phyloP scores from a whole-genome alignment of 2,797 vertebrate genomes.

The Alfaro cultratus region DNA sequence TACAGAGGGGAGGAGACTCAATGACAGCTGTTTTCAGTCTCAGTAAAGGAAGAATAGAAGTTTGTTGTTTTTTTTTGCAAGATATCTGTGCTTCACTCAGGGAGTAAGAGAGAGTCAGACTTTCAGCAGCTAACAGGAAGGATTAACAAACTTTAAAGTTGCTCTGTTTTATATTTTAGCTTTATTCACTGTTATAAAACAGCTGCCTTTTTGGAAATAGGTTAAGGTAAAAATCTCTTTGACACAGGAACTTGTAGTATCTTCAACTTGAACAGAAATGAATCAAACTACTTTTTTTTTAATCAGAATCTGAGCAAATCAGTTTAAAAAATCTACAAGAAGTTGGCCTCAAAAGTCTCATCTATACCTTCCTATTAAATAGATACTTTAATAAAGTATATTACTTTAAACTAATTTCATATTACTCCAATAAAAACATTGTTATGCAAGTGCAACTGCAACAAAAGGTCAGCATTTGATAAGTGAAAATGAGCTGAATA shows the following conservation, averaged over 20 bases:
- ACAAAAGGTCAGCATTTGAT: too few species aligned
- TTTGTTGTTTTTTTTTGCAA: background rate
- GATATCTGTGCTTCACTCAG: background rate
- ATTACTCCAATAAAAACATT: background rate
- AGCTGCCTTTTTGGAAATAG: background rate
- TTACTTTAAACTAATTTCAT: background rate
- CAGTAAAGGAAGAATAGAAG: background rate
- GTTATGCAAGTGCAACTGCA: too few species aligned
- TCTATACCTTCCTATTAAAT: background rate
- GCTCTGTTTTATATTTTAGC: background rate
- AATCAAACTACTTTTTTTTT: background rate
- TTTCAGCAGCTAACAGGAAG: background rate
- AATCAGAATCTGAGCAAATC: background rate
- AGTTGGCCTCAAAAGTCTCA: background rate
- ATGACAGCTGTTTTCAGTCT: background rate
- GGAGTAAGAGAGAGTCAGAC: background rate
- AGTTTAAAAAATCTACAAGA: background rate
- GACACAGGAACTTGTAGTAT: background rate
- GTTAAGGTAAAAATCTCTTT: background rate
- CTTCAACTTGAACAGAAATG: background rate
- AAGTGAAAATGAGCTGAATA: too few species aligned
- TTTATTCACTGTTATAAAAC: background rate
- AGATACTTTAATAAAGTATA: background rate
- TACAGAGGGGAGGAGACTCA: constrained; percentile 6
- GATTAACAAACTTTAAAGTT: background rate